Evolutionary conservation across 1,140 invertebrate species (phyloP), one percentile per base, ranked within the genome.

Genomic region (Trachymyrmex septentrionalis): DNA sequence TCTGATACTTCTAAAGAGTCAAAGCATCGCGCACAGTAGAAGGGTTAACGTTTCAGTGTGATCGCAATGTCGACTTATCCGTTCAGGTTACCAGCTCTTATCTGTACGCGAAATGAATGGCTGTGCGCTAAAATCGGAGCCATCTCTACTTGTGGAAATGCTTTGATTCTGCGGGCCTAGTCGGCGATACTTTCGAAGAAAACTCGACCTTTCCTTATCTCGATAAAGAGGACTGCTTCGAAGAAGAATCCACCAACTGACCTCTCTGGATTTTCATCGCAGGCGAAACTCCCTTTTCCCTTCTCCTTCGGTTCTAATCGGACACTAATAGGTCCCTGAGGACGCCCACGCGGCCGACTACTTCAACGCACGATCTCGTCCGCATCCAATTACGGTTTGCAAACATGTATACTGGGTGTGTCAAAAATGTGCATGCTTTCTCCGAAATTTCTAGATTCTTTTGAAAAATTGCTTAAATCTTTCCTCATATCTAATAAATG

Each of bases 201-300:
- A 90, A 89, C 81, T 90, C 89, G 89, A 90, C 86, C 87, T 87
- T 81, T 61, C 50, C 87, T 91, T 91, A 91, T 91, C 90, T 91
- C 55, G 90, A 91, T 88, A 69, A 50, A 50, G 48, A 16, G 78
- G 75, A 80, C 88, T 61, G 57, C 77, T 73, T 88, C 67, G 78
- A 53, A 75, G 63, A 71, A 71, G 72, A 86, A 53, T 76, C 66
- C 76, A 44, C 77, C 77, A 57, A 73, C 82, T 82, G 80, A 81
- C 86, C 88, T 84, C 69, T 55, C 27, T 50, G 80, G 69, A 84
- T 57, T 84, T 61, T 84, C 80, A 84, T 84, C 80, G 69, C 27
- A 19, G 24, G 66, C 66, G 66, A 12, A 50, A 69, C 38, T 69
- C 21, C 55, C 69, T 72, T 61, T 63, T 84, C 72, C 69, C 80